Evolutionary conservation across 2,888 invertebrate species (phyloP), one percentile per base, ranked within the genome.

Genomic region (Hypselothyrea guttata): DNA sequence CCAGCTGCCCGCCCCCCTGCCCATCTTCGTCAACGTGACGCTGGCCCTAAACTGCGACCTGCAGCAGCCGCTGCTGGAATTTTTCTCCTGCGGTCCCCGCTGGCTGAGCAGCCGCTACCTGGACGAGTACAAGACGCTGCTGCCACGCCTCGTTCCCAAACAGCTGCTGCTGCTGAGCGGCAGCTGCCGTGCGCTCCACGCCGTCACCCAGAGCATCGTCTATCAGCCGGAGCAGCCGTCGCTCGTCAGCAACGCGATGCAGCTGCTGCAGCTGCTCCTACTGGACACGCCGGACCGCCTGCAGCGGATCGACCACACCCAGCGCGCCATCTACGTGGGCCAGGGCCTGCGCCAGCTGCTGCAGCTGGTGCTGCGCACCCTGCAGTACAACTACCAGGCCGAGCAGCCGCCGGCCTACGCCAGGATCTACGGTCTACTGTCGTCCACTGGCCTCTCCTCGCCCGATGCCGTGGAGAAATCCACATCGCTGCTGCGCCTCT

Each of bases 81-180:
- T 78, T n/a, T 15, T 77, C 0, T 48, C 59, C 11, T 78, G 72
- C 13, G 79, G 54, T 0, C 75, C 71, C 0, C 12, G 16, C 7
- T 78, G 79, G 72, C 40, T 78, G 3, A 47, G 68, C 1, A 0
- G 11, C 0, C 72, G 75, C 27, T 84, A 75, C 9, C 68, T 52
- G 4, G 83, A 59, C 5, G 7, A 34, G 1, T 35, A 67, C 1
- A 82, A 33, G 15, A 56, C 64, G 1, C 45, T 38, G 0, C 7
- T 77, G 1, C 1, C 22, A 0, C 56, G 62, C 4, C 0, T 71
- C n/a, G 28, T 49, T 0, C 9, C 4, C 0, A 45, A 31, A 7
- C 48, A 41, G 1, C 9, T 16, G 1, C 46, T 54, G 3, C 7
- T 11, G 0, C 11, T 75, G 7, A 11, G 51, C 0, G 4, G 47